phyloP scores from a whole-genome alignment of 2,113 vertebrate species.

The Syrrhaptes paradoxus region DNA sequence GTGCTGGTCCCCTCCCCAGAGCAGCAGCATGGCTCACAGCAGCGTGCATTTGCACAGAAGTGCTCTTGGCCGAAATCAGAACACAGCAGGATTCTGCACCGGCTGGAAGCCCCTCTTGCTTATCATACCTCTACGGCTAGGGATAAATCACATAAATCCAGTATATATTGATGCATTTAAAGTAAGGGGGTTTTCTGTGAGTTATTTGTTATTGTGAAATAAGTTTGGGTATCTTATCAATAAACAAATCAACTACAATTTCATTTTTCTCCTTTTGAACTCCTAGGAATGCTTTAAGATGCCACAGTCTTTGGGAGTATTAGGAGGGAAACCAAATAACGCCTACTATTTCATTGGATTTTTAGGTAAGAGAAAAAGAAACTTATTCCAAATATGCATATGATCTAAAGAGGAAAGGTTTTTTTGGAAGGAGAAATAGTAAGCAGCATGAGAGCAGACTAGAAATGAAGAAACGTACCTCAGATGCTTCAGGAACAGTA shows the following conservation, averaged over 20 bases:
- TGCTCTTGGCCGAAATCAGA: slow-evolving; percentile 47
- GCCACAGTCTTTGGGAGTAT: slow-evolving; percentile 89
- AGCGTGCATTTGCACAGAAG: slow-evolving; percentile 16
- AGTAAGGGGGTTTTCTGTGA: slow-evolving; percentile 59
- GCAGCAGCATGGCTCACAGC: slow-evolving; percentile 23
- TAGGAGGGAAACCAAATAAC: slow-evolving; percentile 91
- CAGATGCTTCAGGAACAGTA: neutral
- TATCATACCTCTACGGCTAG: slow-evolving; percentile 86
- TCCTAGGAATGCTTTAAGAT: slow-evolving; percentile 91
- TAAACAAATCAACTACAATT: slow-evolving; percentile 35
- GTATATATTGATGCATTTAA: slow-evolving; percentile 87
- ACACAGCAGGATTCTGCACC: slow-evolving; percentile 19
- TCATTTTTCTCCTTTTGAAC: slow-evolving; percentile 61
- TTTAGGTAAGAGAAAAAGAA: slow-evolving; percentile 81
- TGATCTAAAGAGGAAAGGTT: neutral
- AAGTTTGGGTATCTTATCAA: slow-evolving; percentile 23
- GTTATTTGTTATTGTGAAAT: neutral
- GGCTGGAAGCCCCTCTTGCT: slow-evolving; percentile 87
- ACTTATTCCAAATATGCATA: neutral
- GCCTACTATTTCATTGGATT: slow-evolving; percentile 93
- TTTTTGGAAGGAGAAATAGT: neutral
- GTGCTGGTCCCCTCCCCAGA: slow-evolving; percentile 73
- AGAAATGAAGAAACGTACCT: neutral
- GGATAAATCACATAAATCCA: slow-evolving; percentile 89
- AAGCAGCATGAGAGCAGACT: neutral